These are phyloP conservation scores for Philhelius pedissequus DNA, from an alignment of 2,888 invertebrate species.

Conservation along the genomic window DNA sequence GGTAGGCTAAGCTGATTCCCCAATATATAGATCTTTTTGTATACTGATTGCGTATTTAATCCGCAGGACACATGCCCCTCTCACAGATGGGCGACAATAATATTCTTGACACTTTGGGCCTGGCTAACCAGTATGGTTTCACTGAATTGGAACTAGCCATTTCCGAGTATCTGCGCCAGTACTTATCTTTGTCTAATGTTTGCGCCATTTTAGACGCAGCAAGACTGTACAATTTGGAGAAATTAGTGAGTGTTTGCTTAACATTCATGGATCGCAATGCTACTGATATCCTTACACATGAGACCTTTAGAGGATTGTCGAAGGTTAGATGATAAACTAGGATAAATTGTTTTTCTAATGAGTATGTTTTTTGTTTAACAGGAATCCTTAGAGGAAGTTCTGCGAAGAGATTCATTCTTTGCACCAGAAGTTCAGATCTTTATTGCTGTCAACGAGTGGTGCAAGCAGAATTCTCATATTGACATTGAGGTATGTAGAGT, in stretches of 20 bases:
- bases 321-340: constrained; percentile 79
- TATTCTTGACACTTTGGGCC: constrained; percentile 86
- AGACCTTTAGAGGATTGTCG: constrained; percentile 90
- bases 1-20: constrained; percentile 79
- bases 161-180: constrained; percentile 94
- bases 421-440: constrained; percentile 98
- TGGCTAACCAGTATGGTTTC: constrained; percentile 98
- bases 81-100: constrained; percentile 84
- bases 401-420: constrained; percentile 96
- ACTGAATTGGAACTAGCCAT: constrained; percentile 93
- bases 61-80: constrained; percentile 84
- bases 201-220: constrained; percentile 97
- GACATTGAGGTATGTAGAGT: constrained; percentile 73
- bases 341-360: not conserved
- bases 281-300: constrained; percentile 88
- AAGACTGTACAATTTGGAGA: constrained; percentile 83
- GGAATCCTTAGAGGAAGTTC: constrained; percentile 87
- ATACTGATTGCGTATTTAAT: not conserved
- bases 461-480: constrained; percentile 85
- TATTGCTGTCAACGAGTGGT: constrained; percentile 92
- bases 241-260: constrained; percentile 88
- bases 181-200: constrained; percentile 92
- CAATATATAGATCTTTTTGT: constrained; percentile 69
- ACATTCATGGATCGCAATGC: constrained; percentile 95
- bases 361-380: constrained; percentile 77